phyloP scores from a whole-genome alignment of 2,888 invertebrate species.

The Mimas tiliae region DNA sequence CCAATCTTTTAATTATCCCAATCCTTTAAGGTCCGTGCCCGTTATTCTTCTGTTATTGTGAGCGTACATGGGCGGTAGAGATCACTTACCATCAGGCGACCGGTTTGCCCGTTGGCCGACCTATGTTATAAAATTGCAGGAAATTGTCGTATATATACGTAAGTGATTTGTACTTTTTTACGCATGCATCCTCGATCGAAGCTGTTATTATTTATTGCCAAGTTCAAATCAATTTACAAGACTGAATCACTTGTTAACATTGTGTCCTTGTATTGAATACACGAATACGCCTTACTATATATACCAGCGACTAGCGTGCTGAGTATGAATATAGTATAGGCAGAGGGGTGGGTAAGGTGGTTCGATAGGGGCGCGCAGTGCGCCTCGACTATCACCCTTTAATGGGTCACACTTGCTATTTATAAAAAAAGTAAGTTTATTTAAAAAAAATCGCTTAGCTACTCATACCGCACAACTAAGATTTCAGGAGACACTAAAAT shows the following conservation, averaged over 20 bases:
- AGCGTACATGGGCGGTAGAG: too few relatives aligned
- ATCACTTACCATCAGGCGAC: too few relatives aligned
- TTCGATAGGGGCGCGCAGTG: neutral
- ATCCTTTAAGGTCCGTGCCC: too few relatives aligned
- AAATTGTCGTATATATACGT: neutral
- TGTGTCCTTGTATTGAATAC: conserved; percentile 6
- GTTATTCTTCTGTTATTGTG: too few relatives aligned
- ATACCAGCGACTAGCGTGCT: neutral
- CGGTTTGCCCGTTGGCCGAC: too few relatives aligned
- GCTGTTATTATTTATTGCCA: conserved; percentile 48
- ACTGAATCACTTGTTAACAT: conserved; percentile 49
- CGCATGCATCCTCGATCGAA: conserved; percentile 41
- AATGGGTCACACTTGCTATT: conserved; percentile 14
- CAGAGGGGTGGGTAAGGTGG: neutral
- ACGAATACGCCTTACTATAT: neutral
- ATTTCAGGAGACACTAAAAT: too few relatives aligned
- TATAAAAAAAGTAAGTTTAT: neutral
- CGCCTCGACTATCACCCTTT: conserved; percentile 13
- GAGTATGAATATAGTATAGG: conserved; percentile 1
- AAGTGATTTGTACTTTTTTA: conserved; percentile 27
- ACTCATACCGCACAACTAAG: neutral
- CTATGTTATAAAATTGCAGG: too few relatives aligned
- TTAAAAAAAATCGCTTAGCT: neutral
- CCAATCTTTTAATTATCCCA: too few relatives aligned
- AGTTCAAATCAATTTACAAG: conserved; percentile 67